Conservation (phyloP, 2,797 vertebrate species). For the Remorina albescens region DNA sequence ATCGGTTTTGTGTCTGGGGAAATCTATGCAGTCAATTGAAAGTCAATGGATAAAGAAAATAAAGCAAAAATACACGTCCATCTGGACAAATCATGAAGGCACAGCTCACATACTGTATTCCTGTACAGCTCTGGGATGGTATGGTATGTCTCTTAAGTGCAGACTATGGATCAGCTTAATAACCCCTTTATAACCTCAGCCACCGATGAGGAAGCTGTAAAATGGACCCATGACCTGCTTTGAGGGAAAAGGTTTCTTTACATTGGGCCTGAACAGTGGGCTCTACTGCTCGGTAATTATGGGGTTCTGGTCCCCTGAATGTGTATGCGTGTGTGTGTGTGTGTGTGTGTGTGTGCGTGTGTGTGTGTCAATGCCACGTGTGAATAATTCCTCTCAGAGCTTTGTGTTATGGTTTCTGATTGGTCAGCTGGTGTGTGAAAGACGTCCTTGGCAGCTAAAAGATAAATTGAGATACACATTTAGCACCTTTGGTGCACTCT, state of each 20-base stretch:
- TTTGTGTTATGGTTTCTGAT: constrained; percentile 16
- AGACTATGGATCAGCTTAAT: constrained; percentile 51
- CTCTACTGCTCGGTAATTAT: constrained; percentile 73
- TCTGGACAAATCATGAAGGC: constrained; percentile 21
- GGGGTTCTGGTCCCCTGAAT: constrained; percentile 55
- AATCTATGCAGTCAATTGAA: not conserved
- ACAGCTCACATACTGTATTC: constrained; percentile 19
- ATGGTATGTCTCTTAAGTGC: constrained; percentile 39
- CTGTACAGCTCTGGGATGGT: constrained; percentile 27
- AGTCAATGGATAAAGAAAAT: not conserved
- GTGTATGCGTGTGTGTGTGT: constrained; percentile 39
- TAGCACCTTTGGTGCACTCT: constrained; percentile 4
- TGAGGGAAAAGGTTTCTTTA: constrained; percentile 43
- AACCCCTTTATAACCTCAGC: constrained; percentile 51
- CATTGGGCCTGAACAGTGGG: constrained; percentile 42
- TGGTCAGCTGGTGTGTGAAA: constrained; percentile 24
- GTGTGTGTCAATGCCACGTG: constrained; percentile 50
- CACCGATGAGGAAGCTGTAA: constrained; percentile 27
- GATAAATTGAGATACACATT: constrained; percentile 10
- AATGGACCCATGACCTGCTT: constrained; percentile 53
- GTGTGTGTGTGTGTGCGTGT: constrained; percentile 38
- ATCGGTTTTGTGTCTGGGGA: not conserved
- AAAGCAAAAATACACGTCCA: constrained; percentile 29
- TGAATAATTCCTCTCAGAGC: constrained; percentile 36
- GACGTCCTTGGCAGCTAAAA: not conserved